Evolutionary conservation across 2,797 vertebrate species (phyloP).

Genomic region (Neoniphon sammara): DNA sequence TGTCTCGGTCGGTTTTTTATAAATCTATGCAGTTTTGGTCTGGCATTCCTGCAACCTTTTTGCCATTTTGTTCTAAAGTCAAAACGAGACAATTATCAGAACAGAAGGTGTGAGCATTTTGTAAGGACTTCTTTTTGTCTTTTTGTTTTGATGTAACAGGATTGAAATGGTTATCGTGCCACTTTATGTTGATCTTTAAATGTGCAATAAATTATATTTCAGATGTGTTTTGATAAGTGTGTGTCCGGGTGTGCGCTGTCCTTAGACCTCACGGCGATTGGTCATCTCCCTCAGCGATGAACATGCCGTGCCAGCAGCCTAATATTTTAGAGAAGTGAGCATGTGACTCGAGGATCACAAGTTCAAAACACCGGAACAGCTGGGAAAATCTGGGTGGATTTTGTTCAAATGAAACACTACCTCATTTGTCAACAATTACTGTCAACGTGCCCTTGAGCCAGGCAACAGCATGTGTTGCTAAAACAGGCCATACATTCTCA

Average conservation of each 20-base stretch:
- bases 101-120: constrained; percentile 77
- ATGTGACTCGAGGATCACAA: constrained; percentile 11
- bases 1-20: constrained; percentile 58
- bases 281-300: neutral
- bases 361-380: neutral
- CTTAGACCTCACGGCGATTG: constrained; percentile 4
- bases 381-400: neutral
- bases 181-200: constrained; percentile 84
- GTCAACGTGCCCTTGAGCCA: neutral
- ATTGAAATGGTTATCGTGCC: constrained; percentile 81
- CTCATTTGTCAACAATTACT: neutral
- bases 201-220: constrained; percentile 87
- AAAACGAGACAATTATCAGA: constrained; percentile 54
- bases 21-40: constrained; percentile 83
- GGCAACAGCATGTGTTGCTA: neutral
- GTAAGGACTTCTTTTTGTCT: constrained; percentile 70
- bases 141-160: constrained; percentile 70
- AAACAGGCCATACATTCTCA: neutral
- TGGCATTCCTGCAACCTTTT: constrained; percentile 74
- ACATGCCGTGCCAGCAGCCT: neutral
- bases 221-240: constrained; percentile 80
- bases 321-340: constrained; percentile 41
- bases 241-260: constrained; percentile 68
- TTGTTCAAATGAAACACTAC: neutral
- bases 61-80: constrained; percentile 69